A percentile compares a stretch with the other conserved stretches of the same genome.
Evolutionary conservation across 2,888 invertebrate genomes (phyloP).

Genomic region (Hedychridium roseum): DNA sequence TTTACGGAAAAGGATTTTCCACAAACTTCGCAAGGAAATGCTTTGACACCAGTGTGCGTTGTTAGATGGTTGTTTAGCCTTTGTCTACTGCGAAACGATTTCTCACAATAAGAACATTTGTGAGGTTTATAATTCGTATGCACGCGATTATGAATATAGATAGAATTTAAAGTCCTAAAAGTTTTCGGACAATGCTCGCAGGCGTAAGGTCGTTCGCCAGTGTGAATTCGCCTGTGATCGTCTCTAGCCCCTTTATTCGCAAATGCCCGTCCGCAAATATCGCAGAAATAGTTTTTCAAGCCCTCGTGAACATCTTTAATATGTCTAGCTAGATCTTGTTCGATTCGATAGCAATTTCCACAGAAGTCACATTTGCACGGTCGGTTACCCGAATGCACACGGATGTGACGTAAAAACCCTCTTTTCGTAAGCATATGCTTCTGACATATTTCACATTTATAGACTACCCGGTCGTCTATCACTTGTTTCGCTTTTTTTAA

Average conservation of each 20-base stretch:
- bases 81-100: conserved; percentile 63
- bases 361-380: conserved; percentile 65
- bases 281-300: conserved; percentile 66
- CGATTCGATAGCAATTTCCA: conserved; percentile 35
- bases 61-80: conserved; percentile 62
- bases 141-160: conserved; percentile 65
- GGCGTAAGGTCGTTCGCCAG: conserved; percentile 44
- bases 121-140: conserved; percentile 62
- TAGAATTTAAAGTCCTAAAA: conserved; percentile 66
- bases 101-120: conserved; percentile 62
- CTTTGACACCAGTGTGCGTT: conserved; percentile 62
- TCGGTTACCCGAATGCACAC: conserved; percentile 63
- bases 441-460: conserved; percentile 64
- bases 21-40: conserved; percentile 65
- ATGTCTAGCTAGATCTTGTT: conserved; percentile 66
- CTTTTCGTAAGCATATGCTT: conserved; percentile 53
- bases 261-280: conserved; percentile 65
- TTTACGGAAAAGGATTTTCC: conserved; percentile 65
- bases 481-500: conserved; percentile 45
- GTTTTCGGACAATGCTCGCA: conserved; percentile 65
- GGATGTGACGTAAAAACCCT: conserved; percentile 65
- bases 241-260: conserved; percentile 65
- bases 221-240: conserved; percentile 67
- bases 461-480: conserved; percentile 47
- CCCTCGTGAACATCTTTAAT: conserved; percentile 64